These are phyloP conservation scores for Melanotus villosus DNA, from an alignment of 2,888 invertebrate genomes.

Conservation along the genomic window DNA sequence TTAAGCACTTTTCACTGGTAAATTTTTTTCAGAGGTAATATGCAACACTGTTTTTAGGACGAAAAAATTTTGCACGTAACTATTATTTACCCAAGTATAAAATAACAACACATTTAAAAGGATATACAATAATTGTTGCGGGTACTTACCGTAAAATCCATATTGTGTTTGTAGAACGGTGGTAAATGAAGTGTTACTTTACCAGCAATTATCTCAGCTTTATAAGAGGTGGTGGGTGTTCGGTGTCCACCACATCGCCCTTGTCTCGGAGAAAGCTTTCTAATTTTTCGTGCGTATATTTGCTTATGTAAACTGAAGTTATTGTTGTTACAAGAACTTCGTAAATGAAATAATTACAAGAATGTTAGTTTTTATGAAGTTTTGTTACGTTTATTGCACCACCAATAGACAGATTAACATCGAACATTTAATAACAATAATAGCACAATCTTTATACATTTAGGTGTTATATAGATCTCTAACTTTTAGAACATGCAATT, in stretches of 20 bases:
- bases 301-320: slow-evolving; percentile 57
- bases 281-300: slow-evolving; percentile 45
- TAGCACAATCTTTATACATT: slow-evolving; percentile 52
- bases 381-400: slow-evolving; percentile 65
- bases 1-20: no score
- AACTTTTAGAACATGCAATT: slow-evolving; percentile 48
- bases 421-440: slow-evolving; percentile 63
- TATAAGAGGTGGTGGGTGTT: slow-evolving; percentile 59
- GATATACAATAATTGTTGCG: not conserved
- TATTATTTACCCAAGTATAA: no score
- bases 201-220: slow-evolving; percentile 48
- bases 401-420: slow-evolving; percentile 64
- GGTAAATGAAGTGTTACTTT: slow-evolving; percentile 22
- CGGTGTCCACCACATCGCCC: slow-evolving; percentile 49
- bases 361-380: slow-evolving; percentile 31
- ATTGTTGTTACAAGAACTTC: slow-evolving; percentile 45
- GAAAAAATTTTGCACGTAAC: no score
- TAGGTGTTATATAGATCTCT: slow-evolving; percentile 56
- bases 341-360: slow-evolving; percentile 43
- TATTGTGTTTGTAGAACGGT: slow-evolving; percentile 27
- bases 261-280: slow-evolving; percentile 59
- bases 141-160: slow-evolving; percentile 38
- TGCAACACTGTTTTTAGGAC: no score
- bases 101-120: no score
- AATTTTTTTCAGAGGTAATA: no score